Evolutionary conservation across 2,113 vertebrate genomes (phyloP).

Genomic region (Rhagologus leucostigma): DNA sequence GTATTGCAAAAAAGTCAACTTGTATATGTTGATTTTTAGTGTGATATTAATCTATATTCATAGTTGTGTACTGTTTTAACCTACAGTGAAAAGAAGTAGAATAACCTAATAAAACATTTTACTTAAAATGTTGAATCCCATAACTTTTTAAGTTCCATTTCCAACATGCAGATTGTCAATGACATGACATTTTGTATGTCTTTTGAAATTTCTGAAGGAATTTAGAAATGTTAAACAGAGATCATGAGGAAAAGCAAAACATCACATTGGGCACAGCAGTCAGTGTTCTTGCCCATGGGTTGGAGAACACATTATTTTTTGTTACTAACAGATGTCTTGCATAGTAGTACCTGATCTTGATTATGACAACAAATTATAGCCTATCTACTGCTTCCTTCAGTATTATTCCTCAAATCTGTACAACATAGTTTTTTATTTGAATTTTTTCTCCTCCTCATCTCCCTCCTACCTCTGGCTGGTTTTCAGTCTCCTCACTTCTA

Average conservation of each 20-base stretch:
- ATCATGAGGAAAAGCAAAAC: neutral
- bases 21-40: neutral
- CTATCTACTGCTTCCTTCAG: neutral
- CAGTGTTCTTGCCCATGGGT: neutral
- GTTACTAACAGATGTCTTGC: neutral
- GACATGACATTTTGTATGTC: neutral
- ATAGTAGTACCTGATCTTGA: neutral
- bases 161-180: neutral
- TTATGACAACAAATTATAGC: neutral
- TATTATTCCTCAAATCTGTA: neutral
- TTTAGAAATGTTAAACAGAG: neutral
- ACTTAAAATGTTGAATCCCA: neutral
- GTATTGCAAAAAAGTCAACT: neutral
- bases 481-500: neutral
- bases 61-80: neutral
- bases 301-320: neutral
- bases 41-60: neutral
- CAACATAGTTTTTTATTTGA: neutral
- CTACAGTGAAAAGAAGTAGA: neutral
- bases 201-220: neutral
- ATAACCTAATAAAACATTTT: neutral
- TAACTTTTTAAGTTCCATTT: neutral
- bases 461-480: neutral
- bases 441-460: neutral
- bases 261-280: neutral